phyloP scores from a whole-genome alignment of 2,113 vertebrate genomes.

The Psilopsiagon aymara region DNA sequence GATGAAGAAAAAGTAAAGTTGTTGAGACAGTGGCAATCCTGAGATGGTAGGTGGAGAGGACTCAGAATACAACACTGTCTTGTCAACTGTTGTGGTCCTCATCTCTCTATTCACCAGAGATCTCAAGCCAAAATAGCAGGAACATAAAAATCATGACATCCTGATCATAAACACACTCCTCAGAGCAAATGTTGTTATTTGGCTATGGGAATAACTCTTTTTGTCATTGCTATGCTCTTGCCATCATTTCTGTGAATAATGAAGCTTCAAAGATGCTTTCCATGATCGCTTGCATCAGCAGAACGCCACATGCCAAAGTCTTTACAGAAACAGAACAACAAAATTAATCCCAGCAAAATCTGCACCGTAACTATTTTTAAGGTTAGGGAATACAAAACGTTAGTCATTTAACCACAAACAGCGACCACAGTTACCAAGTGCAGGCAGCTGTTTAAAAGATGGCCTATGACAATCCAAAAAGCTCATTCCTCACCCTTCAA shows the following conservation, averaged over 20 bases:
- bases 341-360: constrained; percentile 28
- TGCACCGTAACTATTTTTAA: constrained; percentile 5
- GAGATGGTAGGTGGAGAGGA: not conserved
- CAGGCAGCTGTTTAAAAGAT: not conserved
- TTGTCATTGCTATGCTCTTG: not conserved
- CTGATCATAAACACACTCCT: not conserved
- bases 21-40: not conserved
- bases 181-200: not conserved
- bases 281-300: constrained; percentile 1
- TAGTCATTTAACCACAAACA: constrained; percentile 19
- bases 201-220: not conserved
- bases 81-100: not conserved
- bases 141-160: not conserved
- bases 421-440: not conserved
- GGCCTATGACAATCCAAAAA: not conserved
- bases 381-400: constrained; percentile 8
- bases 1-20: not conserved
- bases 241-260: not conserved
- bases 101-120: not conserved
- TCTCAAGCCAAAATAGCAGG: not conserved
- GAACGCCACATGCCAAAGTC: constrained; percentile 5
- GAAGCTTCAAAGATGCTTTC: not conserved
- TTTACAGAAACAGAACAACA: constrained; percentile 33
- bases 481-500: not conserved
- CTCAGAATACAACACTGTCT: not conserved